phyloP scores from a whole-genome alignment of 2,113 vertebrate species.

The Coptodon rendalli region DNA sequence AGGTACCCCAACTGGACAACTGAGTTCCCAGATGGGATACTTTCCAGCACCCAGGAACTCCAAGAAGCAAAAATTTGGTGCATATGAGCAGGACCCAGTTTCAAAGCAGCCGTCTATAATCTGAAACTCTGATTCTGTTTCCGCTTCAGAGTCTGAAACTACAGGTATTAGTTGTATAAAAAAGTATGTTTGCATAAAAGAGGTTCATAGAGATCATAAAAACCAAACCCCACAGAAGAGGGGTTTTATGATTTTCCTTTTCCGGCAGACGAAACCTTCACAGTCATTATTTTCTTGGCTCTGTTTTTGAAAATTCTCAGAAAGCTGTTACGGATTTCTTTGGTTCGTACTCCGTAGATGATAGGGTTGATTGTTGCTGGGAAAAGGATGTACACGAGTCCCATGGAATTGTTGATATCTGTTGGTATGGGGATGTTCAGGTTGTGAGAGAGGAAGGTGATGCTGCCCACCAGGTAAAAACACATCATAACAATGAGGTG shows the following conservation, averaged over 20 bases:
- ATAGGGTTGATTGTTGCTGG: slow-evolving; percentile 73
- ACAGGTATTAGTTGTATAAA: not conserved
- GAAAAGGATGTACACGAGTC: slow-evolving; percentile 70
- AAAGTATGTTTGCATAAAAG: not conserved
- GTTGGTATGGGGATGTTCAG: slow-evolving; percentile 53
- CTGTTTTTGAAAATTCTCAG: slow-evolving; percentile 29
- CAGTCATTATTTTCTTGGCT: not conserved
- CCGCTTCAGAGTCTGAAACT: not conserved
- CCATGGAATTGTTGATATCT: slow-evolving; percentile 71
- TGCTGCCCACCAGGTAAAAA: slow-evolving; percentile 72
- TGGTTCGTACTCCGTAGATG: slow-evolving; percentile 74
- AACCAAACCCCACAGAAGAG: not conserved
- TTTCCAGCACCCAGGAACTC: not conserved
- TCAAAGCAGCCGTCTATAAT: not conserved
- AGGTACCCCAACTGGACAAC: not conserved
- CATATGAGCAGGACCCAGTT: not conserved
- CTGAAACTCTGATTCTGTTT: not conserved
- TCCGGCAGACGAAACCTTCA: slow-evolving; percentile 13
- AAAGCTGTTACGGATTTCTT: slow-evolving; percentile 67
- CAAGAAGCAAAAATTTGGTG: not conserved
- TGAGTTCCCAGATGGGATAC: not conserved
- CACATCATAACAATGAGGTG: slow-evolving; percentile 75
- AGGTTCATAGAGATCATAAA: not conserved
- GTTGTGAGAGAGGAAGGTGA: slow-evolving; percentile 72
- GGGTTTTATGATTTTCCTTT: not conserved